phyloP scores from a whole-genome alignment of 2,888 invertebrate species.

The Cosmopolites sordidus region DNA sequence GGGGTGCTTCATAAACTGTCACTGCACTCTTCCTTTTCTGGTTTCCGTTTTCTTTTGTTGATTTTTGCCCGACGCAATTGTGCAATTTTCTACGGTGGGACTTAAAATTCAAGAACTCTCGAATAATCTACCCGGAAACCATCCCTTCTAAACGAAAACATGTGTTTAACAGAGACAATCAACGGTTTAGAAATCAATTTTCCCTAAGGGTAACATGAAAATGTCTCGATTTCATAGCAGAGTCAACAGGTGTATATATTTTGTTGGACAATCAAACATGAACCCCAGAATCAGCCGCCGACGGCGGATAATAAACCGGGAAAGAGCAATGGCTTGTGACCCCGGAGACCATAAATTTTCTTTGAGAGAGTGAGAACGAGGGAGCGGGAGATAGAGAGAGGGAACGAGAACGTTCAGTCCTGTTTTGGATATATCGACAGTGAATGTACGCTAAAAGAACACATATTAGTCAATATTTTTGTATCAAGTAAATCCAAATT shows the following conservation, averaged over 20 bases:
- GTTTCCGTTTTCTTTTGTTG: conserved; percentile 14
- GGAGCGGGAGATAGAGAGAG: background rate
- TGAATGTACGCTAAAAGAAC: too few species aligned
- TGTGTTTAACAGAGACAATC: conserved; percentile 1
- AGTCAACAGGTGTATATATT: conserved; percentile 52
- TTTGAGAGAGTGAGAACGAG: conserved; percentile 29
- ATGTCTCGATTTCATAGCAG: conserved; percentile 9
- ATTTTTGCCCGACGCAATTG: background rate
- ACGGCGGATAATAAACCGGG: conserved; percentile 48
- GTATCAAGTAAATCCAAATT: too few species aligned
- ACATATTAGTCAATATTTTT: too few species aligned
- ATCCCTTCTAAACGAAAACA: conserved; percentile 3
- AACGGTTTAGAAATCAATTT: background rate
- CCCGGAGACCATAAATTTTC: conserved; percentile 50
- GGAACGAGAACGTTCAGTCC: too few species aligned
- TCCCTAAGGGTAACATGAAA: background rate
- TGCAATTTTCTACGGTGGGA: conserved; percentile 9
- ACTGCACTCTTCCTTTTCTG: background rate
- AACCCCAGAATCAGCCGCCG: conserved; percentile 39
- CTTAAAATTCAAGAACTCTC: too few species aligned
- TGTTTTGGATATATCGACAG: too few species aligned
- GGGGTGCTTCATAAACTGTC: too few species aligned
- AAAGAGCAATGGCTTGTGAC: conserved; percentile 51
- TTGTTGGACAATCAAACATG: conserved; percentile 48
- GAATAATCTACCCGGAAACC: too few species aligned